A percentile compares a stretch with the other conserved stretches of the same genome.
Evolutionary conservation across 1,140 invertebrate genomes (phyloP).

Genomic region (Procambarus clarkii): DNA sequence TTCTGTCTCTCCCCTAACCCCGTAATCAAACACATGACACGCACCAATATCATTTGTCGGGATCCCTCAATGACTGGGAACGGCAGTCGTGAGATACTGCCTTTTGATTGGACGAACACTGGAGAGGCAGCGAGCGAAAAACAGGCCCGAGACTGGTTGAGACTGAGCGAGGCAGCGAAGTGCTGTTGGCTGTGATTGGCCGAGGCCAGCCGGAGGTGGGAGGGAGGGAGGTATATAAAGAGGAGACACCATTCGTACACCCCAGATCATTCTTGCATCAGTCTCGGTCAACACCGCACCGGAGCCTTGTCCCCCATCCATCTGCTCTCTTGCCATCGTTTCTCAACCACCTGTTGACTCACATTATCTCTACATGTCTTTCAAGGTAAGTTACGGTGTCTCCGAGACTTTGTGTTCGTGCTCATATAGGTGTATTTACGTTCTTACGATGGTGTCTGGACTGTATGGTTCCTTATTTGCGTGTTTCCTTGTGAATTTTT

Average conservation of each 20-base stretch:
- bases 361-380: conserved; percentile 21
- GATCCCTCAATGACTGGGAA: neutral
- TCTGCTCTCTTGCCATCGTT: neutral
- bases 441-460: no score
- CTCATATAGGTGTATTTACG: neutral
- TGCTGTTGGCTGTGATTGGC: neutral
- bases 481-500: no score
- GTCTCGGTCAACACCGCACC: neutral
- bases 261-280: conserved; percentile 31
- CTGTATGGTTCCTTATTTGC: no score
- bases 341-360: neutral
- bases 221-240: conserved; percentile 35
- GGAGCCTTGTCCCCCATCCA: neutral
- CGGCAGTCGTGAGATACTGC: neutral
- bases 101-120: conserved; percentile 13
- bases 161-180: neutral
- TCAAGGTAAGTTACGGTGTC: conserved; percentile 14
- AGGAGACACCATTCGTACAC: neutral
- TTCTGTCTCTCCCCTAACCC: conserved; percentile 21
- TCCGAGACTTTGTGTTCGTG: neutral
- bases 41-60: conserved; percentile 15
- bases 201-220: conserved; percentile 5
- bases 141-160: neutral
- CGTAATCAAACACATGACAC: conserved; percentile 36
- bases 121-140: neutral